A percentile compares a stretch with the other conserved stretches of the same genome.
Conservation (phyloP, 2,113 vertebrate genomes). For the Oryzias woworae region DNA sequence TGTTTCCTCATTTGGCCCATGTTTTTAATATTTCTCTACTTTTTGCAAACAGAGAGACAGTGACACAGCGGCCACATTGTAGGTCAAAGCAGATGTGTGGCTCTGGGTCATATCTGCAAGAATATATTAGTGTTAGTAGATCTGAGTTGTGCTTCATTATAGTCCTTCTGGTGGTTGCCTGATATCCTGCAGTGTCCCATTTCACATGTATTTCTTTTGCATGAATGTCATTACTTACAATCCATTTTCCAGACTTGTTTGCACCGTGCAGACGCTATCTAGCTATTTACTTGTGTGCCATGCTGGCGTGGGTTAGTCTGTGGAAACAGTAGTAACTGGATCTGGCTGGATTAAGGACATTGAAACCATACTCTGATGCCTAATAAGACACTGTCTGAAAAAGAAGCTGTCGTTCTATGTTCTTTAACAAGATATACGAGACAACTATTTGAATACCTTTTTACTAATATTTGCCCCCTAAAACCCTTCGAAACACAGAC, state of each 20-base stretch:
- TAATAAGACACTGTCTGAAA: constrained; percentile 20
- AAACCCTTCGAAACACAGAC: constrained; percentile 35
- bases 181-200: constrained; percentile 28
- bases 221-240: constrained; percentile 47
- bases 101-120: constrained; percentile 12
- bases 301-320: constrained; percentile 22
- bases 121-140: constrained; percentile 32
- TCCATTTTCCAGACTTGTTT: constrained; percentile 63
- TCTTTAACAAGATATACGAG: constrained; percentile 60
- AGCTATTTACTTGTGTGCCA: constrained; percentile 34
- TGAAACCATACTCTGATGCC: constrained; percentile 53
- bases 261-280: no score
- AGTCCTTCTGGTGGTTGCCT: constrained; percentile 42
- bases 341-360: constrained; percentile 51
- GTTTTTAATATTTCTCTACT: constrained; percentile 26
- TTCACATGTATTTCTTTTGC: constrained; percentile 38
- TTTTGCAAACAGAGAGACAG: constrained; percentile 38
- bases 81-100: constrained; percentile 46
- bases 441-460: constrained; percentile 59
- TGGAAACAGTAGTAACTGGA: constrained; percentile 47
- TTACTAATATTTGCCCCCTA: constrained; percentile 56
- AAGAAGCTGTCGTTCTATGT: constrained; percentile 44
- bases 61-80: constrained; percentile 40
- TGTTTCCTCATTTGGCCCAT: constrained; percentile 18
- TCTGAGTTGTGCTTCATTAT: constrained; percentile 41